Evolutionary conservation across 2,888 invertebrate species (phyloP).

Genomic region (Ichneumoninae sp.): DNA sequence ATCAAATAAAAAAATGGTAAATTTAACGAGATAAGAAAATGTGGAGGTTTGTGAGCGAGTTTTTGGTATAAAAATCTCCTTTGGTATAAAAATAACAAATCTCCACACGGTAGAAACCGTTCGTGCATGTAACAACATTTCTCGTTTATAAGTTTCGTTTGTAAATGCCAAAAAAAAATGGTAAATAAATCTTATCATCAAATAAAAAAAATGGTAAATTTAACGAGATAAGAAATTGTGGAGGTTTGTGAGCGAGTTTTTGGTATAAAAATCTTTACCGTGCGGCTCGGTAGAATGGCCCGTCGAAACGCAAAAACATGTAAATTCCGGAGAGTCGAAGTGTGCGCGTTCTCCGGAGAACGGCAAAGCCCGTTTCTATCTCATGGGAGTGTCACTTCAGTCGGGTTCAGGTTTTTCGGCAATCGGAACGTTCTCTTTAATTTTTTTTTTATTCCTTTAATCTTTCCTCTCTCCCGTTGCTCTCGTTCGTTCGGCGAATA

Average conservation of each 20-base stretch:
- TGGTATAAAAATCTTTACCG: too few species aligned
- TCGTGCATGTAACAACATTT: too few species aligned
- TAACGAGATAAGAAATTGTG: too few species aligned
- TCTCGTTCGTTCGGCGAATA: constrained; percentile 24
- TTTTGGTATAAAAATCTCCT: too few species aligned
- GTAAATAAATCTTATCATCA: too few species aligned
- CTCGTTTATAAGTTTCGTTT: too few species aligned
- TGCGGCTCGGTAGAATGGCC: background rate
- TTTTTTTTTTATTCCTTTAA: constrained; percentile 53
- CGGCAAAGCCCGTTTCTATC: constrained; percentile 50
- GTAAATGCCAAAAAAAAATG: background rate
- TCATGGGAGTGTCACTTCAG: constrained; percentile 48
- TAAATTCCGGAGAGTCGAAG: constrained; percentile 36
- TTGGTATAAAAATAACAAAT: too few species aligned
- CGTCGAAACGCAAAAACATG: constrained; percentile 46
- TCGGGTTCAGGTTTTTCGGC: constrained; percentile 68
- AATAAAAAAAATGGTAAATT: background rate
- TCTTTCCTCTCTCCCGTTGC: constrained; percentile 21
- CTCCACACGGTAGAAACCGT: too few species aligned
- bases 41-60: too few species aligned
- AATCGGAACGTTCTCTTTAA: constrained; percentile 37
- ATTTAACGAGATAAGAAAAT: too few species aligned
- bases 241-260: too few species aligned
- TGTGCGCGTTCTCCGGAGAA: constrained; percentile 4
- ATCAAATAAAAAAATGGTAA: background rate